Evolutionary conservation across 2,888 invertebrate species (phyloP).

Genomic region (Polymixis flavicincta): DNA sequence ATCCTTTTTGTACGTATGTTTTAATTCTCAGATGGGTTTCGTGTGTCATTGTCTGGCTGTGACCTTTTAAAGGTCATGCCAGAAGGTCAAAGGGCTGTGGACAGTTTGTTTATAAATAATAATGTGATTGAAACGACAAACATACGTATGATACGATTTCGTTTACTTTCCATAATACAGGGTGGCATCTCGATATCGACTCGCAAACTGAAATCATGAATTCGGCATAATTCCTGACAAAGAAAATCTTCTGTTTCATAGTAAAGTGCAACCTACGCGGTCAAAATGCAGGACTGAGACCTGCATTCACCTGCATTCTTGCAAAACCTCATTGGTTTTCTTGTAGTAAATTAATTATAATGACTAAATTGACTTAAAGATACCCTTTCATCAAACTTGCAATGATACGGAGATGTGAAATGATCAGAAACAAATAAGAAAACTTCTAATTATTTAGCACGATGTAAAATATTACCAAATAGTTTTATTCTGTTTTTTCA

Average conservation of each 20-base stretch:
- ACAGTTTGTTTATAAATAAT: slow-evolving; percentile 16
- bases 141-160: background rate
- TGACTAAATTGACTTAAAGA: too few relatives aligned
- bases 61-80: slow-evolving; percentile 28
- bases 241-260: too few relatives aligned
- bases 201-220: too few relatives aligned
- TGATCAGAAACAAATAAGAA: background rate
- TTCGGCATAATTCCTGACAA: too few relatives aligned
- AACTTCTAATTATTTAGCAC: background rate
- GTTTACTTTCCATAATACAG: background rate
- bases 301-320: background rate
- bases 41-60: slow-evolving; percentile 30
- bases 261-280: too few relatives aligned
- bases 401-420: background rate
- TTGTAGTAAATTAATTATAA: background rate
- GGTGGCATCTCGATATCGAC: too few relatives aligned
- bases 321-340: background rate
- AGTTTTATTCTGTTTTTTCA: background rate
- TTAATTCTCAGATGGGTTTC: slow-evolving; percentile 37
- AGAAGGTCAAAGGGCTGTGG: slow-evolving; percentile 6
- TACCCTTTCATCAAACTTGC: background rate
- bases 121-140: background rate
- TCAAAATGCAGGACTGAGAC: background rate
- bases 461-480: background rate
- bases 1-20: slow-evolving; percentile 35